Evolutionary conservation across 2,797 vertebrate genomes (phyloP).

Genomic region (Ara ararauna): DNA sequence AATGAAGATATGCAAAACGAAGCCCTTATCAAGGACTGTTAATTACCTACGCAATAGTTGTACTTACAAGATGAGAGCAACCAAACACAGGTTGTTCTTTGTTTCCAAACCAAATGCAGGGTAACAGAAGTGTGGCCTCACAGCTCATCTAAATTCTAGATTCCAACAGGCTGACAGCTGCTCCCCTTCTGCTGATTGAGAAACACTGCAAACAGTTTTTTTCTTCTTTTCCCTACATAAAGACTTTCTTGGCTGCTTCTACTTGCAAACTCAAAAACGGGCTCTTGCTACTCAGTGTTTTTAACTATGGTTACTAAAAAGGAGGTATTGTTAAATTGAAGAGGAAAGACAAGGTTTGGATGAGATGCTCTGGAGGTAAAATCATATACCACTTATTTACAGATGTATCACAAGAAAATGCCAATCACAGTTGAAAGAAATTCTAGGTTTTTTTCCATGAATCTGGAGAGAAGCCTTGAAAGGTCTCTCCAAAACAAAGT

Average conservation of each 20-base stretch:
- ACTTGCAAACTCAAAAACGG: neutral
- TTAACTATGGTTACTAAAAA: neutral
- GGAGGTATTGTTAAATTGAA: neutral
- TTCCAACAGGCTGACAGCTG: slow-evolving; percentile 28
- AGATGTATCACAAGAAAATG: neutral
- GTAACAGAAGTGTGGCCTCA: slow-evolving; percentile 25
- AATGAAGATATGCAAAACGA: neutral
- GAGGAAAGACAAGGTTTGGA: neutral
- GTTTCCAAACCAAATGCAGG: slow-evolving; percentile 18
- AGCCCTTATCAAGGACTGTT: neutral
- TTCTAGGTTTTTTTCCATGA: neutral
- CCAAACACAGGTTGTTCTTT: slow-evolving; percentile 23
- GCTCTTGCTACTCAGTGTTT: neutral
- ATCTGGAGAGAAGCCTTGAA: slow-evolving; percentile 5
- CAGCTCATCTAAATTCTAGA: slow-evolving; percentile 46
- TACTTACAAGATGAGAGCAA: slow-evolving; percentile 8
- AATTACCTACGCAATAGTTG: neutral
- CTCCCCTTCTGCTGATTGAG: slow-evolving; percentile 51
- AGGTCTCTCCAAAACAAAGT: neutral
- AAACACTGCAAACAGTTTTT: slow-evolving; percentile 5
- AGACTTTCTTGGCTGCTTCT: neutral
- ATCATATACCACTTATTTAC: neutral
- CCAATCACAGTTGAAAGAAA: neutral
- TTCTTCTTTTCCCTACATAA: neutral
- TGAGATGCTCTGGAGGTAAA: neutral